Conservation (phyloP, 1,140 invertebrate species). For the Mylabris phalerata region DNA sequence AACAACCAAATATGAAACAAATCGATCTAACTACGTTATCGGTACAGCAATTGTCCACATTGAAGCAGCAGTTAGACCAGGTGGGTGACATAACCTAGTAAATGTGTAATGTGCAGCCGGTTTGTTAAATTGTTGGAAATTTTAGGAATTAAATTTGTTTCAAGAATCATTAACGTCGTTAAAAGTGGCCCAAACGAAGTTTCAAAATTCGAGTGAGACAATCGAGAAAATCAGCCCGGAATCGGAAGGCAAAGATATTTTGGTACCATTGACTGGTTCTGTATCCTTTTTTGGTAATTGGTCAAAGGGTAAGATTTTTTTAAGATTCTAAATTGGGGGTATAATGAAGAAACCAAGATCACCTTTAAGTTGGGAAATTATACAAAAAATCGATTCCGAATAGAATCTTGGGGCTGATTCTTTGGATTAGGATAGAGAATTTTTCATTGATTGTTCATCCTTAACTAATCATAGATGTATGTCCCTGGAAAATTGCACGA, state of each 20-base stretch:
- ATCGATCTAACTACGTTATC: constrained; percentile 71
- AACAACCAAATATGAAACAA: constrained; percentile 57
- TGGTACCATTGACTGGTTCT: constrained; percentile 87
- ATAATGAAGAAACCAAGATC: background rate
- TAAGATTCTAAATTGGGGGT: too few relatives aligned
- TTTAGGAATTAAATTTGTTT: constrained; percentile 77
- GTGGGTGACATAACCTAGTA: constrained; percentile 45
- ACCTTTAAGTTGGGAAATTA: too few relatives aligned
- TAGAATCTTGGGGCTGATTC: background rate
- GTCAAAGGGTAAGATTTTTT: background rate
- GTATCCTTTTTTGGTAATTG: constrained; percentile 47
- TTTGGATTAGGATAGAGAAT: background rate
- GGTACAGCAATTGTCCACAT: constrained; percentile 68
- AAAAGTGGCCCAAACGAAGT: constrained; percentile 85
- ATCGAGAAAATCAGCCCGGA: constrained; percentile 71
- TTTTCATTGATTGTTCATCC: constrained; percentile 20
- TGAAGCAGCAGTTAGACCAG: constrained; percentile 82
- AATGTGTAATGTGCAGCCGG: background rate
- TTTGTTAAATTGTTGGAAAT: constrained; percentile 19
- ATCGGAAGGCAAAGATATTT: constrained; percentile 69
- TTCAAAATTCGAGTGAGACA: constrained; percentile 78
- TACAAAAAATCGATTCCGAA: too few relatives aligned
- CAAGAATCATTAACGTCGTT: constrained; percentile 82
- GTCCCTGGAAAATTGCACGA: constrained; percentile 80
- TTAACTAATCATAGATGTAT: constrained; percentile 64